Evolutionary conservation across 2,888 invertebrate genomes (phyloP), one percentile per base, ranked within the genome.

Genomic region (Trachelus iudaicus): DNA sequence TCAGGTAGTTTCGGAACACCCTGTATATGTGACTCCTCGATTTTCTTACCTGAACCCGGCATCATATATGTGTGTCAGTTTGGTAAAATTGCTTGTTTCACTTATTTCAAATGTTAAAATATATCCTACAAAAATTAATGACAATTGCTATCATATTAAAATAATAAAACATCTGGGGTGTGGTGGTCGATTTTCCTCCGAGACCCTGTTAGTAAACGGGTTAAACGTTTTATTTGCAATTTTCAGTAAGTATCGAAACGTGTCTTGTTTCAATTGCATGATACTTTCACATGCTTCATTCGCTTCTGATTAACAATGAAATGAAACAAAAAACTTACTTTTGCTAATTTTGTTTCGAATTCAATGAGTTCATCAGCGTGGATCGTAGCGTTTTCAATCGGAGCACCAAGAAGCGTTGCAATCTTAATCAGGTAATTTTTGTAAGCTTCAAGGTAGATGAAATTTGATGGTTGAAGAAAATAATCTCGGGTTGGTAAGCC

Each of bases 331-430:
- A 68, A 30, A 35, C 40, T 88, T 87, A 94, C 94, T 86, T 93
- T 92, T 1, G 95, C 95, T n/a, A 95, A 93, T 90, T 93, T 92
- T 3, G 94, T 96, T 92, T 98, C 98, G 89, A 98, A 98, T 56
- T 94, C 92, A 69, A 98, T 94, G 2, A 98, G 93, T 82, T 96
- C 94, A 13, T 94, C 93, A 68, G 96, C 95, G 81, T 95, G 95
- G n/a, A 87, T 88, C 73, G 92, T 91, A 0, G 97, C 96, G 30
- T 93, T 93, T 0, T 91, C 89, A n/a, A 92, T 87, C 40, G 94
- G 91, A 1, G 96, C 96, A 0, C 97, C 97, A 73, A 98, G 92
- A 75, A 97, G 92, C 74, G 93, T 91, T 76, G 96, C 96, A 30
- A 97, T 94, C 84, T 95, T 95, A 15, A 94, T 93, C 88, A 98